Evolutionary conservation across 2,888 invertebrate species (phyloP), one percentile per base, ranked within the genome.

Genomic region (Poecilus cupreus): DNA sequence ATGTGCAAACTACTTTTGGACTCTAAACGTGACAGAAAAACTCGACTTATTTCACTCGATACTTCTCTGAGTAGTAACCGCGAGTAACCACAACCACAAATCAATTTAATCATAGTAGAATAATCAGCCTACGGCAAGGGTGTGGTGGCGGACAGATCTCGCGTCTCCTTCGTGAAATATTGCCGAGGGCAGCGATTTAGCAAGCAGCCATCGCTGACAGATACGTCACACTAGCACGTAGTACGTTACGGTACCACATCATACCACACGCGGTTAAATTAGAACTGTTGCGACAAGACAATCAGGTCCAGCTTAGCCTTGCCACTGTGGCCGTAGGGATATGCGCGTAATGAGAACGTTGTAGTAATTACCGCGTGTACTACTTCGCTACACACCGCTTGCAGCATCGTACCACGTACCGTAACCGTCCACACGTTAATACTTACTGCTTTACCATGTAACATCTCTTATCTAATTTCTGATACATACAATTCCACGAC

Each of bases 81-180:
- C 57, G 18, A 57, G 18, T n/a, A n/a, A n/a, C n/a, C n/a, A n/a
- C 57, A 57, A 57, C 57, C 26, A 26, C 60, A 60, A 60, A 60
- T 60, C 60, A 60, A 60, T 60, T 60, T 60, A 60, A 60, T 26
- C 60, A 60, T 60, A 24, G 26, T 24, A 60, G 68, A 68, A 68
- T 68, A 68, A 68, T 39, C 68, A 39, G 39, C 39, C 68, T 68
- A 68, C 8, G 68, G 39, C 39, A 16, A 68, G 60, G 22, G 11
- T 54, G 60, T 60, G 26, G 24, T 2, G 51, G 10, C 13, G 60
- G n/a, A n/a, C n/a, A n/a, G n/a, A n/a, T n/a, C n/a, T n/a, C n/a
- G n/a, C n/a, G 22, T 22, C 26, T 26, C 10, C 11, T 20, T 26
- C 60, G 60, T 13, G 22, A n/a, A 54, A 54, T 26, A 20, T 22